Conservation (phyloP, 2,888 invertebrate genomes). For the Campoplex capitator region DNA sequence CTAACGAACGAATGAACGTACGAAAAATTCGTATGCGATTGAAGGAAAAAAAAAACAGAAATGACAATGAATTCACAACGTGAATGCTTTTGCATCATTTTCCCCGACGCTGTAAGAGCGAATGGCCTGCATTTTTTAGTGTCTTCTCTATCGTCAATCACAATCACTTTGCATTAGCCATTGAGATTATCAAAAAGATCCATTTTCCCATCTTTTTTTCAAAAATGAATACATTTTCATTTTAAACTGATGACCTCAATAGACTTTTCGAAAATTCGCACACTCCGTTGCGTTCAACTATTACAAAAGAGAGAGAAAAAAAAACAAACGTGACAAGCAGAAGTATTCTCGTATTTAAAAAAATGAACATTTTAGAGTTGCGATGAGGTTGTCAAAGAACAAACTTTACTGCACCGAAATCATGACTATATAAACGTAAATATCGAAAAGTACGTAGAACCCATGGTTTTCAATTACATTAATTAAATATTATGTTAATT, state of each 20-base stretch:
- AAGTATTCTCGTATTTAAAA: background rate
- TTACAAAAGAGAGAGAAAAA: conserved; percentile 18
- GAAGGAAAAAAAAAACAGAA: conserved; percentile 33
- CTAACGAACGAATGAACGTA: conserved; percentile 17
- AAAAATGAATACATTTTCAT: background rate
- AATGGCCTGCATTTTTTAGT: conserved; percentile 70
- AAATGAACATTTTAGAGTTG: background rate
- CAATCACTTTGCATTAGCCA: conserved; percentile 65
- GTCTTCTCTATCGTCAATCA: conserved; percentile 65
- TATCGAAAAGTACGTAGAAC: conserved; percentile 28
- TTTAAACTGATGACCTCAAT: background rate
- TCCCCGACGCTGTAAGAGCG: conserved; percentile 61
- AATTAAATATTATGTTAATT: conserved; percentile 56
- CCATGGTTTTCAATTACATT: conserved; percentile 43
- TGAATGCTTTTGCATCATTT: conserved; percentile 64
- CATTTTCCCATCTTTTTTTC: background rate
- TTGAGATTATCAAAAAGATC: conserved; percentile 31
- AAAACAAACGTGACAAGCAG: background rate
- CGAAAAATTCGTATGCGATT: conserved; percentile 43
- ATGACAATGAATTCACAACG: conserved; percentile 54
- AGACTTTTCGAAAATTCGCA: background rate
- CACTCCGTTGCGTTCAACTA: background rate
- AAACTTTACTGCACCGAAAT: conserved; percentile 36
- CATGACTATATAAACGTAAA: conserved; percentile 37
- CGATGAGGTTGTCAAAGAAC: background rate